These are phyloP conservation scores for Macaria notata DNA, from an alignment of 2,888 invertebrate genomes.

Conservation along the genomic window DNA sequence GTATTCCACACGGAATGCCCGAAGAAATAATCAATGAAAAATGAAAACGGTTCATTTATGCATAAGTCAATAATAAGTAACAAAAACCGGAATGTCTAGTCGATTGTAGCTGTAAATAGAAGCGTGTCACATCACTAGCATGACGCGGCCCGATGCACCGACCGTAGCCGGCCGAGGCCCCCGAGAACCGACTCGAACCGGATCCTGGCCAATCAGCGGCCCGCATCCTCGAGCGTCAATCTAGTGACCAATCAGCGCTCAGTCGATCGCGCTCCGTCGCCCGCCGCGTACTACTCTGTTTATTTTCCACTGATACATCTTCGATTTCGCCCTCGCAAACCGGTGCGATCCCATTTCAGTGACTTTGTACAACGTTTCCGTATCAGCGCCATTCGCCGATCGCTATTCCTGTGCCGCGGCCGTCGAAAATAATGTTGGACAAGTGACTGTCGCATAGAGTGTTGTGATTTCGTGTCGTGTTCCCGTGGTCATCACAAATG, in stretches of 20 bases:
- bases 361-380: constrained; percentile 26
- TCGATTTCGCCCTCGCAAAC: constrained; percentile 40
- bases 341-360: constrained; percentile 46
- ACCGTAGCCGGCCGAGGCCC: constrained; percentile 70
- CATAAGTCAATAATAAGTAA: background rate
- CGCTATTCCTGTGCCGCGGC: constrained; percentile 36
- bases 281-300: constrained; percentile 46
- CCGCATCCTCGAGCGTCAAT: constrained; percentile 66
- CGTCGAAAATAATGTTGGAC: constrained; percentile 71
- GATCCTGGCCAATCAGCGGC: constrained; percentile 69
- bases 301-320: constrained; percentile 48
- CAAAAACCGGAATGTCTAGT: constrained; percentile 8
- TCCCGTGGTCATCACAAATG: constrained; percentile 62
- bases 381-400: constrained; percentile 29
- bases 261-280: constrained; percentile 59
- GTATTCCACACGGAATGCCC: background rate
- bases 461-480: constrained; percentile 38
- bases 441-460: constrained; percentile 43
- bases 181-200: constrained; percentile 72
- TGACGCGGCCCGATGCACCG: constrained; percentile 60
- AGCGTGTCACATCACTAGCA: constrained; percentile 56
- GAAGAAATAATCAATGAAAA: constrained; percentile 1
- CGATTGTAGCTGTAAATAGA: constrained; percentile 6
- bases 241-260: constrained; percentile 73
- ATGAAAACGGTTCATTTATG: background rate